These are phyloP conservation scores for Nemurella pictetii DNA, from an alignment of 2,888 invertebrate genomes.

Conservation along the genomic window DNA sequence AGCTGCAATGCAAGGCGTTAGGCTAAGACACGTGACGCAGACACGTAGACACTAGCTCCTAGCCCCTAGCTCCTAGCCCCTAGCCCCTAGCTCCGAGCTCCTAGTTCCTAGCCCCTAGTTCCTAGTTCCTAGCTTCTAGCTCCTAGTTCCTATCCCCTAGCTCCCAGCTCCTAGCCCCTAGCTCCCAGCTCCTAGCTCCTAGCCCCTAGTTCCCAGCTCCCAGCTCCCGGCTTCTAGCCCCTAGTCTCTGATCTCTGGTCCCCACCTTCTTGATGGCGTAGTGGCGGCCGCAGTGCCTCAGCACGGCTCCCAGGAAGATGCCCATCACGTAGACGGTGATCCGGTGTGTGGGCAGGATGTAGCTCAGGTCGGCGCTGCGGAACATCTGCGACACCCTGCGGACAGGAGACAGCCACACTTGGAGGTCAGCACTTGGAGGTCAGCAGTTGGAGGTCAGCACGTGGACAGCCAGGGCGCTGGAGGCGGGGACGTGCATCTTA, in stretches of 20 bases:
- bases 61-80: too few relatives aligned
- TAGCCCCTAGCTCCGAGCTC: too few relatives aligned
- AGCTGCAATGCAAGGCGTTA: slow-evolving; percentile 48
- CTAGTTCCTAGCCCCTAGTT: too few relatives aligned
- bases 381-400: slow-evolving; percentile 65
- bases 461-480: too few relatives aligned
- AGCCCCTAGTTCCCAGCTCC: too few relatives aligned
- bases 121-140: too few relatives aligned
- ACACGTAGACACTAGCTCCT: not conserved
- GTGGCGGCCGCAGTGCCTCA: slow-evolving; percentile 55
- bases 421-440: not conserved
- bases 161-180: too few relatives aligned
- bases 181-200: too few relatives aligned
- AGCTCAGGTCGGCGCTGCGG: slow-evolving; percentile 69
- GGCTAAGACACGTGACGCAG: not conserved
- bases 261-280: slow-evolving; percentile 56
- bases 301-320: slow-evolving; percentile 62
- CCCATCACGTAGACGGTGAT: slow-evolving; percentile 71
- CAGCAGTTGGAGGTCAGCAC: not conserved
- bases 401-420: slow-evolving; percentile 38
- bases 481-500: too few relatives aligned
- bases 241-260: slow-evolving; percentile 26
- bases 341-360: slow-evolving; percentile 67
- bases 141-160: too few relatives aligned
- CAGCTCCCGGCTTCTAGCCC: too few relatives aligned